Conservation (phyloP, 2,888 invertebrate genomes). For the Sinodicranocentrus sp. region DNA sequence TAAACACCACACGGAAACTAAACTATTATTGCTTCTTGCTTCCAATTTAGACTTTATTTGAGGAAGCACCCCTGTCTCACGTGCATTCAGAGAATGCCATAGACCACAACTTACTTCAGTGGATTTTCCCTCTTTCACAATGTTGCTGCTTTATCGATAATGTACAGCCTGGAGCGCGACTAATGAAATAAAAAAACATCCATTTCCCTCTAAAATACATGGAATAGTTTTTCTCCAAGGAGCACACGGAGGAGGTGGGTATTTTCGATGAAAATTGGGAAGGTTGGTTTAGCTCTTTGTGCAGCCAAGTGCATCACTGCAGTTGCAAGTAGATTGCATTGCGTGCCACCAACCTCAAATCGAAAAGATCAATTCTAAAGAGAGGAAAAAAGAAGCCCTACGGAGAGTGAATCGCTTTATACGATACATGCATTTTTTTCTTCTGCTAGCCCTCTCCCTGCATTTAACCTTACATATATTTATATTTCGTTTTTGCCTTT, state of each 20-base stretch:
- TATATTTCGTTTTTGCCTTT: constrained; percentile 10
- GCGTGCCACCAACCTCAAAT: constrained; percentile 50
- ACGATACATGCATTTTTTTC: no score
- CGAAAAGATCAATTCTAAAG: constrained; percentile 43
- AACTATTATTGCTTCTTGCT: constrained; percentile 62
- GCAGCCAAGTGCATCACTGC: constrained; percentile 49
- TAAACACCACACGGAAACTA: constrained; percentile 53
- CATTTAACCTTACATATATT: neutral
- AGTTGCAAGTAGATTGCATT: constrained; percentile 31
- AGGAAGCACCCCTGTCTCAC: constrained; percentile 57
- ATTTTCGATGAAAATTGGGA: constrained; percentile 24
- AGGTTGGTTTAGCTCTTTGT: constrained; percentile 47
- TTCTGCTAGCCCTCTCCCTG: no score
- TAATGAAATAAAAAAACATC: constrained; percentile 61
- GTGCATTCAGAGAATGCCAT: no score
- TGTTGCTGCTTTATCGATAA: constrained; percentile 45
- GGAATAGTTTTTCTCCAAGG: neutral
- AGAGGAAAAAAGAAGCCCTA: constrained; percentile 28
- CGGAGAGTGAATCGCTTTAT: no score
- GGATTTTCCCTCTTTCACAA: neutral
- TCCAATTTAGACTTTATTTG: constrained; percentile 63
- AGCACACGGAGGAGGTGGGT: neutral
- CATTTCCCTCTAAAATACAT: constrained; percentile 46
- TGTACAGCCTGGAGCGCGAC: constrained; percentile 49
- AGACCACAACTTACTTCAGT: neutral